Conservation (phyloP, 2,888 invertebrate species). For the Agonopterix heracliana region DNA sequence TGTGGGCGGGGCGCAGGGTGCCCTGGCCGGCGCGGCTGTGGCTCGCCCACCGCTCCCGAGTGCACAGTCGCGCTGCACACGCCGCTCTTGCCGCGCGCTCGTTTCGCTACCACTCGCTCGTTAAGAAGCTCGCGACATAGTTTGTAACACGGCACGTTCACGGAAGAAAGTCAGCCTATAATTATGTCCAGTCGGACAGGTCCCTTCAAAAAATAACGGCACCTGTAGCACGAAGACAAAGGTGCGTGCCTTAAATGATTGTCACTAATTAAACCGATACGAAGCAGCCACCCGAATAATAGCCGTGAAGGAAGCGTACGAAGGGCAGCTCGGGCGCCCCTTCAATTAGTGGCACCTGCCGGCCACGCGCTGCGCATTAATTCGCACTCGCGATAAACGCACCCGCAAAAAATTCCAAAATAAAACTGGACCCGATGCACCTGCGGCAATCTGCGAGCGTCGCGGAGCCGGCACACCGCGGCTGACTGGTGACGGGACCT, state of each 20-base stretch:
- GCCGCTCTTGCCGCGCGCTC: slow-evolving; percentile 48
- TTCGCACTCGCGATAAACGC: slow-evolving; percentile 62
- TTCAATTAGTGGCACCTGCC: slow-evolving; percentile 70
- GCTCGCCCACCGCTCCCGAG: slow-evolving; percentile 51
- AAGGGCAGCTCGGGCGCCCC: slow-evolving; percentile 51
- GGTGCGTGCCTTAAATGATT: slow-evolving; percentile 45
- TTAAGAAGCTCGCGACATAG: slow-evolving; percentile 6
- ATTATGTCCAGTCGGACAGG: slow-evolving; percentile 12
- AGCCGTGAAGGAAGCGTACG: slow-evolving; percentile 63
- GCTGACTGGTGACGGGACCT: slow-evolving; percentile 14
- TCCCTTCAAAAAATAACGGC: slow-evolving; percentile 18
- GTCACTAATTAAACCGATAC: slow-evolving; percentile 49
- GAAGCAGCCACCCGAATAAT: slow-evolving; percentile 65
- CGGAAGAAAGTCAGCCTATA: not conserved
- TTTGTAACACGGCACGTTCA: no score
- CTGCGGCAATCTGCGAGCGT: slow-evolving; percentile 48
- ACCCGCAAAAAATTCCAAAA: slow-evolving; percentile 62
- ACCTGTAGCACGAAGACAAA: slow-evolving; percentile 46
- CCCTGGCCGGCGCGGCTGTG: slow-evolving; percentile 36
- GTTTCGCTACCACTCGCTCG: slow-evolving; percentile 26
- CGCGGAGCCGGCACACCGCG: slow-evolving; percentile 9
- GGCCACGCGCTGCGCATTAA: slow-evolving; percentile 62
- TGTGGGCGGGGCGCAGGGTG: slow-evolving; percentile 65
- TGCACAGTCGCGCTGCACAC: slow-evolving; percentile 45
- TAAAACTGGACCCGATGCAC: slow-evolving; percentile 70